Percentiles rank a stretch among this genome's conserved stretches.
These are phyloP conservation scores for Bruchidius siliquastri DNA, from an alignment of 2,888 invertebrate genomes.

Conservation along the genomic window DNA sequence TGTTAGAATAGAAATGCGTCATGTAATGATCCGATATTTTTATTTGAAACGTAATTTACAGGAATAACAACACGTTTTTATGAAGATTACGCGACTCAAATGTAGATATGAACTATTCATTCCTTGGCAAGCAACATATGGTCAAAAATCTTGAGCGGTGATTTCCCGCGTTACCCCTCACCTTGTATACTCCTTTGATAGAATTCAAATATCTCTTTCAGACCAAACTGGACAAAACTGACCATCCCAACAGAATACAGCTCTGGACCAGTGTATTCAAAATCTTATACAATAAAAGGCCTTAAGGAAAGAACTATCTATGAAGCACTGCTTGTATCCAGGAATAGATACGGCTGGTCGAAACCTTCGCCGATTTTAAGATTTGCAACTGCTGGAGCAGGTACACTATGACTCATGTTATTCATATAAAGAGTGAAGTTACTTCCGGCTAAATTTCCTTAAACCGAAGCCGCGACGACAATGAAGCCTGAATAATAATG, in stretches of 20 bases:
- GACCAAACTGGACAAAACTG: conserved; percentile 59
- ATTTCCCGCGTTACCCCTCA: too few species aligned
- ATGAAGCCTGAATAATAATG: too few species aligned
- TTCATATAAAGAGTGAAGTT: background rate
- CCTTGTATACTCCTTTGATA: too few species aligned
- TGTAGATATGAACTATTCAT: too few species aligned
- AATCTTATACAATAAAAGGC: conserved; percentile 69
- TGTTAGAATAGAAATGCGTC: too few species aligned
- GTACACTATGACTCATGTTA: conserved; percentile 45
- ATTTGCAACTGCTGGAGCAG: conserved; percentile 72
- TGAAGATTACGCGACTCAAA: too few species aligned
- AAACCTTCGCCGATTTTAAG: conserved; percentile 68
- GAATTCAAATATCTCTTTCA: background rate
- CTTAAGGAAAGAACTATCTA: conserved; percentile 70
- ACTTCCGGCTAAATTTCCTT: conserved; percentile 1
- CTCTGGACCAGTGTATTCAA: conserved; percentile 71
- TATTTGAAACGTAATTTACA: too few species aligned
- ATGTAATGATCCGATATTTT: too few species aligned
- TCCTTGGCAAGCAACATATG: too few species aligned
- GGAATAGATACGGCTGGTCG: conserved; percentile 84
- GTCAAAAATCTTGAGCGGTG: too few species aligned
- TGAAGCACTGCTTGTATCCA: conserved; percentile 72
- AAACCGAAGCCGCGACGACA: too few species aligned
- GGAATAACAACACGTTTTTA: too few species aligned
- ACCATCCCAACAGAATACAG: conserved; percentile 64